A percentile compares a stretch with the other conserved stretches of the same genome.
Evolutionary conservation across 2,888 invertebrate genomes (phyloP).

Genomic region (Notodonta dromedarius): DNA sequence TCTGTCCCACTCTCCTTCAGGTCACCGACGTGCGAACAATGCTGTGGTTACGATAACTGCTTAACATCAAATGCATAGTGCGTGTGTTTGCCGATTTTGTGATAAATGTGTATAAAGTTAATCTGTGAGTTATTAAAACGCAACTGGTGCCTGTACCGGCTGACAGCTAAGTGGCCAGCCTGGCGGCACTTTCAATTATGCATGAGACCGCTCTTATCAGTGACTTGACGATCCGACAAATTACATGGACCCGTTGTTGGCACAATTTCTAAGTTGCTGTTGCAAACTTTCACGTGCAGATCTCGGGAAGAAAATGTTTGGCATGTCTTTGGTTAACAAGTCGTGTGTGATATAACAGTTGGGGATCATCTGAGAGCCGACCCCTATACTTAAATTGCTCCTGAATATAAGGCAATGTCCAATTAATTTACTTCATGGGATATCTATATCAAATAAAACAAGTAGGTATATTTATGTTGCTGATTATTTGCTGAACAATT

Average conservation of each 20-base stretch:
- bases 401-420: too few species aligned
- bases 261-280: conserved; percentile 49
- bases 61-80: too few species aligned
- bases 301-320: not conserved
- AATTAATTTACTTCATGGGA: too few species aligned
- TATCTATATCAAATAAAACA: too few species aligned
- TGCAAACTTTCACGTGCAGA: conserved; percentile 34
- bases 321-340: not conserved
- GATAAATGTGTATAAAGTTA: too few species aligned
- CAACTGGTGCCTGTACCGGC: conserved; percentile 16
- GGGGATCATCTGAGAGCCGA: not conserved
- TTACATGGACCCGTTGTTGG: conserved; percentile 54
- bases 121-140: not conserved
- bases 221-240: conserved; percentile 61
- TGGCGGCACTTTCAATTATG: conserved; percentile 62
- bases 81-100: too few species aligned
- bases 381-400: too few species aligned
- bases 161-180: conserved; percentile 38
- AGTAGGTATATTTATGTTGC: too few species aligned
- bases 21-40: too few species aligned
- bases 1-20: too few species aligned
- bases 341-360: not conserved
- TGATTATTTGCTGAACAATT: too few species aligned
- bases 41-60: too few species aligned
- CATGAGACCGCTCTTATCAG: conserved; percentile 58